Evolutionary conservation across 2,113 vertebrate genomes (phyloP).

Genomic region (Dendropsophus ebraccatus): DNA sequence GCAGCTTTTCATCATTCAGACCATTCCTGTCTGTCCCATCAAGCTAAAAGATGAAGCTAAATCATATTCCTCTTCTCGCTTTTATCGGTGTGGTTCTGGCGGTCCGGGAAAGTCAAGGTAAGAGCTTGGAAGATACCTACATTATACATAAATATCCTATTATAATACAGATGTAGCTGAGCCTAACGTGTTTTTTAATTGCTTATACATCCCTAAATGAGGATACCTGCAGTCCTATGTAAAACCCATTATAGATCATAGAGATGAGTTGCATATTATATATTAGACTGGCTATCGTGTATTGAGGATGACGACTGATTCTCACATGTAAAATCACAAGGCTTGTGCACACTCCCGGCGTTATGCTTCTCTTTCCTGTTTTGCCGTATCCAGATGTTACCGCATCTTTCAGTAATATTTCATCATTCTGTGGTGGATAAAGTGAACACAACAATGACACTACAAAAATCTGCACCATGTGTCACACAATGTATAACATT

Average conservation of each 20-base stretch:
- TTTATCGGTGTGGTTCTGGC: constrained; percentile 7
- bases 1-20: neutral
- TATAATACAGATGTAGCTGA: neutral
- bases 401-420: neutral
- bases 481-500: too few species aligned
- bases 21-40: neutral
- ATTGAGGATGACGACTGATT: neutral
- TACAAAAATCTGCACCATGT: too few species aligned
- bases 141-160: too few species aligned
- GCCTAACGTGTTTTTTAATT: neutral
- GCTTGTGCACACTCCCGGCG: neutral
- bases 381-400: neutral
- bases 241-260: too few species aligned
- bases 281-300: neutral
- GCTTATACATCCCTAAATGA: neutral
- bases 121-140: neutral
- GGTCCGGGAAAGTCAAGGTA: neutral
- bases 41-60: constrained; percentile 23
- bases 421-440: too few species aligned
- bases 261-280: too few species aligned
- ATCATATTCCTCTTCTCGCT: neutral
- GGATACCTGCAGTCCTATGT: too few species aligned
- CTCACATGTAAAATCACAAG: constrained; percentile 24
- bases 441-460: too few species aligned
- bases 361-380: neutral